These are phyloP conservation scores for Drosophila simulans DNA, from an alignment of 1,140 invertebrate species.

Conservation along the genomic window DNA sequence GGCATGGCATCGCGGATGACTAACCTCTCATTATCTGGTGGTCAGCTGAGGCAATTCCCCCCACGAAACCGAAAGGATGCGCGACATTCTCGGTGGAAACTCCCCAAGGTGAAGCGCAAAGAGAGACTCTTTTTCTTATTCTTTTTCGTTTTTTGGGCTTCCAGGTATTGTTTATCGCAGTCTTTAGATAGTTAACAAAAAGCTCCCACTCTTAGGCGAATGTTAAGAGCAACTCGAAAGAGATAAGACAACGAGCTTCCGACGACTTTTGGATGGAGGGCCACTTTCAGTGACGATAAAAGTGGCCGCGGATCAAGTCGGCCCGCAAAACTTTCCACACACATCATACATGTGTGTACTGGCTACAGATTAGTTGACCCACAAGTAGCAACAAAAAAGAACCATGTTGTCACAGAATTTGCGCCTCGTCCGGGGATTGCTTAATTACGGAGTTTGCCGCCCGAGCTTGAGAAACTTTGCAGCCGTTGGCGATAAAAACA, in stretches of 20 bases:
- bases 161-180: slow-evolving; percentile 7
- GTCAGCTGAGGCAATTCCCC: slow-evolving; percentile 9
- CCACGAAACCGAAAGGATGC: slow-evolving; percentile 35
- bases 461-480: slow-evolving; percentile 70
- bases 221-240: slow-evolving; percentile 14
- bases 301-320: slow-evolving; percentile 40
- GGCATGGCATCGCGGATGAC: slow-evolving; percentile 20
- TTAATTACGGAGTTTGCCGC: slow-evolving; percentile 46
- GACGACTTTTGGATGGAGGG: slow-evolving; percentile 12
- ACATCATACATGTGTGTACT: neutral
- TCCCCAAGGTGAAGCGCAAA: slow-evolving; percentile 32
- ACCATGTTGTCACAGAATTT: slow-evolving; percentile 31
- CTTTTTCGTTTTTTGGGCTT: neutral
- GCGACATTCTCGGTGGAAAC: slow-evolving; percentile 26
- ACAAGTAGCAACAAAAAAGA: slow-evolving; percentile 1
- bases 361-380: slow-evolving; percentile 36
- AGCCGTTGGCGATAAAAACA: slow-evolving; percentile 33
- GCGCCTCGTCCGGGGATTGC: slow-evolving; percentile 15
- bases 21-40: slow-evolving; percentile 11
- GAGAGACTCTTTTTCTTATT: slow-evolving; percentile 5
- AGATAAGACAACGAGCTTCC: slow-evolving; percentile 29
- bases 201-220: slow-evolving; percentile 21
- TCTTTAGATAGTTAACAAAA: slow-evolving; percentile 14
- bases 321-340: slow-evolving; percentile 41
- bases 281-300: slow-evolving; percentile 46